Percentiles rank a stretch among this genome's conserved stretches.
Evolutionary conservation across 2,888 invertebrate species (phyloP).

Genomic region (Drosophila recens): DNA sequence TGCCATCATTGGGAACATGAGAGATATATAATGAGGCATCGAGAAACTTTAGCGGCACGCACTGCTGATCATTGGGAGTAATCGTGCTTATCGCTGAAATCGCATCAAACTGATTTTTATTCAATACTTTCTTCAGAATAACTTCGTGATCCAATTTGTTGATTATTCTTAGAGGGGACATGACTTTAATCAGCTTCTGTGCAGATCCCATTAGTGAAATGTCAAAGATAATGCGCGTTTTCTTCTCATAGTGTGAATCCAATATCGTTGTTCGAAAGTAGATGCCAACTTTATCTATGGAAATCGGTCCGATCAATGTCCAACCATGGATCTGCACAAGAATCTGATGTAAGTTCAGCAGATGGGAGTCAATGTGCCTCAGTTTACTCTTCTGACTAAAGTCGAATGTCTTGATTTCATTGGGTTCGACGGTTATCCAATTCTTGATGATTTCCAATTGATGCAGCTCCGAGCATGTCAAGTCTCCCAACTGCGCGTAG

Average conservation of each 20-base stretch:
- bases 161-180: constrained; percentile 93
- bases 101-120: constrained; percentile 68
- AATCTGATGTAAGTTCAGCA: constrained; percentile 93
- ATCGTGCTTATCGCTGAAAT: constrained; percentile 82
- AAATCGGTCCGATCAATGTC: constrained; percentile 94
- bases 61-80: constrained; percentile 86
- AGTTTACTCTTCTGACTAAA: constrained; percentile 92
- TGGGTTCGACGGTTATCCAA: constrained; percentile 91
- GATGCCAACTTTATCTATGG: constrained; percentile 97
- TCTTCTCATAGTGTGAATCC: constrained; percentile 82
- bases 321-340: constrained; percentile 96
- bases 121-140: constrained; percentile 89
- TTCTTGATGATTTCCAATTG: constrained; percentile 84
- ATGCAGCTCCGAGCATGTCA: constrained; percentile 82
- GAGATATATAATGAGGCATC: constrained; percentile 91
- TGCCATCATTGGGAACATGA: constrained; percentile 82
- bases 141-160: constrained; percentile 92
- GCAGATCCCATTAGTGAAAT: constrained; percentile 97
- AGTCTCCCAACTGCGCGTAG: constrained; percentile 89
- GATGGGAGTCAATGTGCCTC: constrained; percentile 91
- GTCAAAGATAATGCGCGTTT: constrained; percentile 95
- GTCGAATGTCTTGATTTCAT: constrained; percentile 93
- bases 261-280: constrained; percentile 91
- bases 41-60: constrained; percentile 92
- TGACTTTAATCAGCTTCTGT: constrained; percentile 93